Conservation (phyloP, 2,113 vertebrate genomes). For the Epinephelus cyanopodus region DNA sequence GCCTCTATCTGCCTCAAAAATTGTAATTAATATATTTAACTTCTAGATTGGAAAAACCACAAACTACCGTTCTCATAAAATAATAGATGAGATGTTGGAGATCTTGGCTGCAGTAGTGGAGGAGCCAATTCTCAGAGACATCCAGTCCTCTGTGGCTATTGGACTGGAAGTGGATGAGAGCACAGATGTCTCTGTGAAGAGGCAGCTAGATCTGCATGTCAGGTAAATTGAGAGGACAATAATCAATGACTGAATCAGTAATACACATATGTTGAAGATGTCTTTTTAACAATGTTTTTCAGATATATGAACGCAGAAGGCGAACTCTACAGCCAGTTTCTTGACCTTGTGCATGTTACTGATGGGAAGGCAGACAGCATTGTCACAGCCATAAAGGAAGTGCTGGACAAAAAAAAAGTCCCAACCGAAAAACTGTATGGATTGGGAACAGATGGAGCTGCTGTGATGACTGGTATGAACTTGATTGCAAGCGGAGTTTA, state of each 20-base stretch:
- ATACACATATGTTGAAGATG: no score
- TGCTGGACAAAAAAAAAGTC: no score
- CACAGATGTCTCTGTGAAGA: not conserved
- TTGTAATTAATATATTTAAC: not conserved
- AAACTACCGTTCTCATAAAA: not conserved
- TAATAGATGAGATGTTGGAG: constrained; percentile 1
- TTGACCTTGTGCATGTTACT: not conserved
- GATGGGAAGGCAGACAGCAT: not conserved
- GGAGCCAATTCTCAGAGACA: not conserved
- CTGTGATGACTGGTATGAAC: no score
- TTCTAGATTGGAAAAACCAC: not conserved
- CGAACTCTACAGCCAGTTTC: not conserved
- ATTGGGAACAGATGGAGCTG: no score
- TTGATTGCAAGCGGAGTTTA: no score
- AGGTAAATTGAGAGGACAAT: not conserved
- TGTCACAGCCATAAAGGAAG: not conserved
- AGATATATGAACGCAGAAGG: not conserved
- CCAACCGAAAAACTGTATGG: no score
- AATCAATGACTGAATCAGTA: no score
- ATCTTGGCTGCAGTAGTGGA: not conserved
- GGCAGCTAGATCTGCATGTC: not conserved
- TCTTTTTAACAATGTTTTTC: no score
- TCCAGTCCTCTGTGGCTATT: not conserved
- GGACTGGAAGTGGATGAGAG: not conserved
- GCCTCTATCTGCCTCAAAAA: not conserved